A percentile compares a stretch with the other conserved stretches of the same genome.
These are phyloP conservation scores for Tetranychus cinnabarinus DNA, from an alignment of 1,140 invertebrate genomes.

Conservation along the genomic window DNA sequence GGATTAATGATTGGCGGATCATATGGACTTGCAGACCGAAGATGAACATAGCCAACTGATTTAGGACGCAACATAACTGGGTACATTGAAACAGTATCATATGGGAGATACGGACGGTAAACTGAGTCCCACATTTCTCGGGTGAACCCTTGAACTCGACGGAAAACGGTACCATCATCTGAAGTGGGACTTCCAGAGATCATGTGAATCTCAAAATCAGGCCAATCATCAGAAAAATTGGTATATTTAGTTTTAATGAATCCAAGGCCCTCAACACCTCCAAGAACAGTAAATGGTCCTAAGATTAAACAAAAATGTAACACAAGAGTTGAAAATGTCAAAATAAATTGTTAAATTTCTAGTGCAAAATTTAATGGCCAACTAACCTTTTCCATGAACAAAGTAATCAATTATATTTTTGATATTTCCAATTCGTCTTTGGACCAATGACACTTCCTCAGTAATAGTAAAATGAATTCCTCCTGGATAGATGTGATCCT, in stretches of 20 bases:
- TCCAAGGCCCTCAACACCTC: constrained; percentile 54
- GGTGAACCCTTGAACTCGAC: constrained; percentile 46
- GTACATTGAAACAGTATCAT: constrained; percentile 34
- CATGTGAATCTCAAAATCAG: constrained; percentile 70
- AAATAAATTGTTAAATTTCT: background rate
- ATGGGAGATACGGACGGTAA: constrained; percentile 13
- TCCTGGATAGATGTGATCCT: constrained; percentile 17
- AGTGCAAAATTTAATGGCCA: constrained; percentile 46
- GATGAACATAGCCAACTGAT: constrained; percentile 37
- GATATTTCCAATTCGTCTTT: constrained; percentile 45
- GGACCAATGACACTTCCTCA: constrained; percentile 34
- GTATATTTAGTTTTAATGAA: constrained; percentile 68
- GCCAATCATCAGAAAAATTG: constrained; percentile 57
- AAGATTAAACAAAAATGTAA: background rate
- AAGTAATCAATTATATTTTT: constrained; percentile 24
- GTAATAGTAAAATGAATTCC: constrained; percentile 11
- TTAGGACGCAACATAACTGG: constrained; percentile 45
- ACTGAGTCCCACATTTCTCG: constrained; percentile 30
- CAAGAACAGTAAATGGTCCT: constrained; percentile 47
- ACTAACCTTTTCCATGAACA: constrained; percentile 31
- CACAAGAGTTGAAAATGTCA: background rate
- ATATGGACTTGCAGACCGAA: constrained; percentile 31
- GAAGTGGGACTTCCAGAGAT: constrained; percentile 50
- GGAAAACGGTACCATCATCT: constrained; percentile 36
- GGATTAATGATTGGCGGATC: constrained; percentile 54